phyloP scores from a whole-genome alignment of 2,113 vertebrate genomes.

The Dipodomys stephensi region DNA sequence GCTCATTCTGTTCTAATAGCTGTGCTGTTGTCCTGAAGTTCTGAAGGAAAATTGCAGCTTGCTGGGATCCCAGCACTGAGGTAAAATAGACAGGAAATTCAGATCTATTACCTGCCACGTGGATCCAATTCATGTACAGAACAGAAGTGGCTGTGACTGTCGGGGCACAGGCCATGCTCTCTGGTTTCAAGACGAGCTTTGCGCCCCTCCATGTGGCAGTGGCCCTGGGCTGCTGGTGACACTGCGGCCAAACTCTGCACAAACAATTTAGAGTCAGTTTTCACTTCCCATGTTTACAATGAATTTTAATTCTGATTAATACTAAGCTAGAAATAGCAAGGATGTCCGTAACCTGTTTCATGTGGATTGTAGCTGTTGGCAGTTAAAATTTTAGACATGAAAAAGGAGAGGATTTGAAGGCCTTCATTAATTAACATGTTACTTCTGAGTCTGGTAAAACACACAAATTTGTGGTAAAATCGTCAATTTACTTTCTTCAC shows the following conservation, averaged over 20 bases:
- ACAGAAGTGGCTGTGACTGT: slow-evolving; percentile 3
- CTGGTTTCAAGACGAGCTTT: not conserved
- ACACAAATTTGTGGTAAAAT: not conserved
- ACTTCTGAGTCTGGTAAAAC: not conserved
- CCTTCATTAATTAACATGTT: not conserved
- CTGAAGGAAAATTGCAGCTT: slow-evolving; percentile 57
- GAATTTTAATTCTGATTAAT: slow-evolving; percentile 39
- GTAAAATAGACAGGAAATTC: slow-evolving; percentile 35
- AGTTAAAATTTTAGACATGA: not conserved
- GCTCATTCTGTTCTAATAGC: no score
- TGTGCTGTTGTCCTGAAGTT: not conserved
- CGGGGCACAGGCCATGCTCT: not conserved
- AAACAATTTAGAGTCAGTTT: no score
- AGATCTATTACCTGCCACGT: not conserved
- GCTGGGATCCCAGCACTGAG: not conserved
- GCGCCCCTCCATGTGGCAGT: no score
- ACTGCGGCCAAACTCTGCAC: no score
- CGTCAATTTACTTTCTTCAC: not conserved
- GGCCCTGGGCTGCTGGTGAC: no score
- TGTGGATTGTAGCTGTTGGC: not conserved
- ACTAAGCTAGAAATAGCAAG: no score
- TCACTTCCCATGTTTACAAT: not conserved
- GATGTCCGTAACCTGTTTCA: no score
- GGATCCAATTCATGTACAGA: slow-evolving; percentile 42
- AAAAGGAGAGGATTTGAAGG: not conserved